phyloP scores from a whole-genome alignment of 2,888 invertebrate species.

The Diaphora mendica region DNA sequence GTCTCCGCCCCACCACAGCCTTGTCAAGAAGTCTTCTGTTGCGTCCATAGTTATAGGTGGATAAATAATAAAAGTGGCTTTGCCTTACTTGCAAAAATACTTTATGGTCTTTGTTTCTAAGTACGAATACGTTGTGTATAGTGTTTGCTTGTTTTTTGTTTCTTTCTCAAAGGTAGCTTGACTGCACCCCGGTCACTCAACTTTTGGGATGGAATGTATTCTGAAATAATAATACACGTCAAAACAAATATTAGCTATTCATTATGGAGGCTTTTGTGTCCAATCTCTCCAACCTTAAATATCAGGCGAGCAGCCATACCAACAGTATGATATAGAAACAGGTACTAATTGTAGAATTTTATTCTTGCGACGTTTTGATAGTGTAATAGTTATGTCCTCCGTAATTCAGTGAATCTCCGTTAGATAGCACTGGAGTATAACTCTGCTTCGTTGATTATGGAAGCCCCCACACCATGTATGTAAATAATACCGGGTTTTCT shows the following conservation, averaged over 20 bases:
- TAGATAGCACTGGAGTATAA: not conserved
- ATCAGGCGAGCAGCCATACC: no score
- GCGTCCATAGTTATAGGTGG: not conserved
- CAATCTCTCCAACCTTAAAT: not conserved
- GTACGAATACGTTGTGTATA: no score
- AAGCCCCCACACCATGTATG: not conserved
- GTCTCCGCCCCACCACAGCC: constrained; percentile 61
- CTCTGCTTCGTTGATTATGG: not conserved
- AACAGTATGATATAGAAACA: no score
- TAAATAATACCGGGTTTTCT: not conserved
- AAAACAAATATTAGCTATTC: not conserved
- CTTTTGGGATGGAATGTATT: no score
- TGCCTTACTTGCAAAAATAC: no score
- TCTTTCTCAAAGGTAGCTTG: no score
- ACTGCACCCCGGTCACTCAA: no score
- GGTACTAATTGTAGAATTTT: no score
- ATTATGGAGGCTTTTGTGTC: not conserved
- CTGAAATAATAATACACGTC: not conserved
- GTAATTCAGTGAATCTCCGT: not conserved
- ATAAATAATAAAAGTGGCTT: not conserved
- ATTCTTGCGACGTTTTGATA: no score
- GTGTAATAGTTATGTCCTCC: not conserved
- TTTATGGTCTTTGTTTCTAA: no score
- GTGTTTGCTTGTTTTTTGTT: no score
- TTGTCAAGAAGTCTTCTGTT: constrained; percentile 26